A percentile compares a stretch with the other conserved stretches of the same genome.
Conservation (phyloP, 1,140 invertebrate species). For the Panagrolaimus sp. region DNA sequence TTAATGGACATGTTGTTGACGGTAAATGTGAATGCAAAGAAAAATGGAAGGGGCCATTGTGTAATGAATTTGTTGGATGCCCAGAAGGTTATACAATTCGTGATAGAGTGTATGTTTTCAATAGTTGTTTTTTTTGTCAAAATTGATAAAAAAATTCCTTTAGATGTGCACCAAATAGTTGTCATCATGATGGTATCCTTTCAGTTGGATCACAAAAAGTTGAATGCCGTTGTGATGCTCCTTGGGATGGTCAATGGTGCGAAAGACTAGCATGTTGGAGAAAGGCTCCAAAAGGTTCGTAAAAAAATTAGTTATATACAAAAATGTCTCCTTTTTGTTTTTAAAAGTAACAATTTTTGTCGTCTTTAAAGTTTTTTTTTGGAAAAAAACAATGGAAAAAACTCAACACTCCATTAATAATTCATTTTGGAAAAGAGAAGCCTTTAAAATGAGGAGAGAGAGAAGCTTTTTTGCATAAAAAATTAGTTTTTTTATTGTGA, state of each 20-base stretch:
- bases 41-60: conserved; percentile 8
- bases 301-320: not conserved
- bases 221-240: conserved; percentile 12
- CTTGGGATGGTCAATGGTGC: conserved; percentile 11
- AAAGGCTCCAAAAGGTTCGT: conserved; percentile 12
- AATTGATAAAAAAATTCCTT: conserved; percentile 14
- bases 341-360: too few relatives aligned
- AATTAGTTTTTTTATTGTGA: too few relatives aligned
- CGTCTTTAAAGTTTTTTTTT: too few relatives aligned
- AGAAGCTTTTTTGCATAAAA: too few relatives aligned
- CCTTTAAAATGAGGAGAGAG: too few relatives aligned
- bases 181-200: conserved; percentile 2
- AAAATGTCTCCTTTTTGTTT: too few relatives aligned
- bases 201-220: conserved; percentile 7
- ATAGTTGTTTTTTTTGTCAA: not conserved
- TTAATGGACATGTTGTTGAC: not conserved
- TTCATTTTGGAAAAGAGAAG: too few relatives aligned
- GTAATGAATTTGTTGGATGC: conserved; percentile 4
- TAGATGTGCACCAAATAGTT: conserved; percentile 13
- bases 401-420: too few relatives aligned
- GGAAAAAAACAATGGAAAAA: too few relatives aligned
- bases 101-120: not conserved
- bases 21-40: conserved; percentile 7
- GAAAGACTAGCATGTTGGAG: conserved; percentile 18
- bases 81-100: not conserved